Evolutionary conservation across 1,140 invertebrate species (phyloP), one percentile per base, ranked within the genome.

Genomic region (Idris sp.): DNA sequence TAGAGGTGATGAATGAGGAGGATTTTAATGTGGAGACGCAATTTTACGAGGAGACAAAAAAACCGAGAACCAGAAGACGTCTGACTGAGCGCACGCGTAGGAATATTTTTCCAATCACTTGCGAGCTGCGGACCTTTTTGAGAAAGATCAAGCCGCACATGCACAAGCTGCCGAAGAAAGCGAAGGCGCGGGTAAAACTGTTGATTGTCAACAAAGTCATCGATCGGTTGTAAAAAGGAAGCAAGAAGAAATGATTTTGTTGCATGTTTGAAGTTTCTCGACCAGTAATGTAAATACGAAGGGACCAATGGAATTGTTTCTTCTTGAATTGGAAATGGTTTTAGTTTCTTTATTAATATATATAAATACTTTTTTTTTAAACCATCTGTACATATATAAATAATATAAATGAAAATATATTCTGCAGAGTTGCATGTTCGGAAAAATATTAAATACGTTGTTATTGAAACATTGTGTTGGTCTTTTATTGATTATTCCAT

Each of bases 171-270:
- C 86, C 86, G 2, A 83, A 76, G 22, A 85, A 80, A 43, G 77
- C 83, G 9, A 81, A 81, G 46, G 85, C 86, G 1, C 81, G 79
- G 22, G 53, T 87, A 0, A 88, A 88, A 74, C 72, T 87, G 2
- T 80, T 79, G 0, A 87, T 88, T 53, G 84, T 88, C 26, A 88
- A 85, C 16, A 85, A 84, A 76, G 86, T 88, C 3, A 87, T 87
- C 25, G 84, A 85, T 76, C 64, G 69, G 7, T 76, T 87, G 43
- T 87, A 80, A n/a, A n/a, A n/a, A n/a, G n/a, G n/a, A n/a, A n/a
- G n/a, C n/a, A n/a, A n/a, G n/a, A n/a, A n/a, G n/a, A n/a, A n/a
- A n/a, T n/a, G n/a, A n/a, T n/a, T n/a, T n/a, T n/a, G n/a, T n/a
- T n/a, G n/a, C n/a, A n/a, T n/a, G n/a, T n/a, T n/a, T n/a, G n/a